These are phyloP conservation scores for Apolygus lucorum DNA, from an alignment of 1,140 invertebrate species.

Conservation along the genomic window DNA sequence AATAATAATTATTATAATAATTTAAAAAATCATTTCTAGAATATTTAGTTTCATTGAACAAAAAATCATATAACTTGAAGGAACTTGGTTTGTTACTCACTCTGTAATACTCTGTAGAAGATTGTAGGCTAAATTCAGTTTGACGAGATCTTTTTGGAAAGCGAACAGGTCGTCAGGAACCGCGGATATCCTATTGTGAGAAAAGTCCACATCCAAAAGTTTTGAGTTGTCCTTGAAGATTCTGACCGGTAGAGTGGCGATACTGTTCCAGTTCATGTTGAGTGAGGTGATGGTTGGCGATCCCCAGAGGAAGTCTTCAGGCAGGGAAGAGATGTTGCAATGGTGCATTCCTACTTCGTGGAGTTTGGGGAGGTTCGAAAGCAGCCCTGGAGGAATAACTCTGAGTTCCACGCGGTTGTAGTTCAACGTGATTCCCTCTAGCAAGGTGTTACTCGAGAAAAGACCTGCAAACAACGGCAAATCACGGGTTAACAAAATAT, in stretches of 20 bases:
- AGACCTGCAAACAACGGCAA: constrained; percentile 37
- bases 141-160: not conserved
- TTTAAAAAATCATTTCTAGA: too few species aligned
- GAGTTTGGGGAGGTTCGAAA: constrained; percentile 47
- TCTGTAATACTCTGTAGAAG: not conserved
- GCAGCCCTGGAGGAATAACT: constrained; percentile 46
- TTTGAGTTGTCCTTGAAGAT: constrained; percentile 43
- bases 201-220: constrained; percentile 42
- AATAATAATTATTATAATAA: too few species aligned
- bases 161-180: not conserved
- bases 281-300: constrained; percentile 47
- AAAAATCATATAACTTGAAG: too few species aligned
- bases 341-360: constrained; percentile 43
- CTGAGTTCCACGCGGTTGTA: constrained; percentile 47
- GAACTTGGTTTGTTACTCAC: too few species aligned
- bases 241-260: constrained; percentile 44
- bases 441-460: constrained; percentile 45
- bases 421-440: constrained; percentile 46
- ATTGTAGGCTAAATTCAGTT: not conserved
- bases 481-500: not conserved
- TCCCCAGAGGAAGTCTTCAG: constrained; percentile 48
- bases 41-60: too few species aligned
- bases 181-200: constrained; percentile 46
- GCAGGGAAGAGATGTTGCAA: constrained; percentile 44
- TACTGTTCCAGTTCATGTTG: constrained; percentile 46